Base-by-base conservation (phyloP, 2,888 invertebrate species). In the Xestia rhomboidea region DNA sequence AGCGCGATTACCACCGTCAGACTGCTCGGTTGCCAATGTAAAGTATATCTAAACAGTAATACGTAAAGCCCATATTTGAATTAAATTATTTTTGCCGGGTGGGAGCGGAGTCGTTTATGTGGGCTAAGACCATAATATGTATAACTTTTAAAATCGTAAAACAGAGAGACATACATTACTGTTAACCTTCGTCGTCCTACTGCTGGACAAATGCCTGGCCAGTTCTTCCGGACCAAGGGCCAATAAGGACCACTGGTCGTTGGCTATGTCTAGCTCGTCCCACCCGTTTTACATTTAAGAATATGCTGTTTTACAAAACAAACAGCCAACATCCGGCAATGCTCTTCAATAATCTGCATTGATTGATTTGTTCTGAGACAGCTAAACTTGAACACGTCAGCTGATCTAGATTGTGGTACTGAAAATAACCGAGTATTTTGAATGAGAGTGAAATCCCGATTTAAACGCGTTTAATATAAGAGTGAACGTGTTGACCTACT, bases 401-500 rank as follows among this genome's bases (percentile, higher is more conserved):
- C 81, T 70, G 76, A 68, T 84, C 81, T 83, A 87, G 77, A 86
- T 88, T 70, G 85, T 81, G 72, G 78, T 73, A 83, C 89, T 88
- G 78, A 78, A 89, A 91, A 90, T 90, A 90, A 87, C 87, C 76
- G 85, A 81, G 81, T 77, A 77, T 85, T 84, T 85, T 87, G 86
- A 89, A 89, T 87, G 87, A 86, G 88, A 84, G 81, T 85, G 80
- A 85, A 86, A 81, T 81, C 88, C 88, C 81, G 85, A 91, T 90
- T 90, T 89, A 89, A 89, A 90, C 85, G 79, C 75, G 84, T 88
- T 85, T 89, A 89, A 86, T 87, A 88, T 82, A 88, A 87, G 89
- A 89, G 83, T 86, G 83, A 89, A 90, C 88, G 87, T 91, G 90
- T 90, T 93, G 93, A 92, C 93, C 93, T 90, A 91, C 87, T 82